Evolutionary conservation across 2,888 invertebrate species (phyloP), one percentile per base, ranked within the genome.

Genomic region (Villa cingulata): DNA sequence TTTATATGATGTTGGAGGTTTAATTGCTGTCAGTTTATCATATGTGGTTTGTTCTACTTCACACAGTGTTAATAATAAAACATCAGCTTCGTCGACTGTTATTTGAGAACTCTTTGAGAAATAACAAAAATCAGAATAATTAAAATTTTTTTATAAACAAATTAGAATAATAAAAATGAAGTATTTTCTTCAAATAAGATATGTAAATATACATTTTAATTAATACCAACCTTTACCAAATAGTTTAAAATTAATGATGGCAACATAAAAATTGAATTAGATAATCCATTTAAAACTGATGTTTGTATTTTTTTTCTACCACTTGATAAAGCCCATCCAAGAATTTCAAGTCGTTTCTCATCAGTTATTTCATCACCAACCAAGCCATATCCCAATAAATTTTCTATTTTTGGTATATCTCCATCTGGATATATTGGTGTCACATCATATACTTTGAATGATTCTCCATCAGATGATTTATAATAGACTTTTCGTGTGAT

Each of bases 51-150:
- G 37, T 0, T 12, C 41, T 12, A 49, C 36, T 45, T 50, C 46
- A 20, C 37, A 32, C 14, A 53, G 46, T 12, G 50, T 37, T 20
- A 53, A 19, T 3, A 53, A 27, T 5, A 53, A 1, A 6, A 49
- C 41, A 45, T 53, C 52, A 29, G 52, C 52, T 49, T 53, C 52
- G 16, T 51, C 49, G 3, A 37, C 3, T 1, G 49, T 44, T 16
- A 53, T 53, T 49, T 53, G 52, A 34, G 32, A 9, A 34, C 39
- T 37, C 52, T 52, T 29, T 4, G 40, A n/a, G n/a, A 49, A 20
- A 23, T 7, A 23, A 23, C 5, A 23, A 23, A 23, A 23, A 23
- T n/a, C n/a, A n/a, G n/a, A n/a, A n/a, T n/a, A n/a, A n/a, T n/a
- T n/a, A n/a, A n/a, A n/a, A n/a, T n/a, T n/a, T n/a, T n/a, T n/a